These are phyloP conservation scores for Tinea semifulvella DNA, from an alignment of 2,888 invertebrate species.

Conservation along the genomic window DNA sequence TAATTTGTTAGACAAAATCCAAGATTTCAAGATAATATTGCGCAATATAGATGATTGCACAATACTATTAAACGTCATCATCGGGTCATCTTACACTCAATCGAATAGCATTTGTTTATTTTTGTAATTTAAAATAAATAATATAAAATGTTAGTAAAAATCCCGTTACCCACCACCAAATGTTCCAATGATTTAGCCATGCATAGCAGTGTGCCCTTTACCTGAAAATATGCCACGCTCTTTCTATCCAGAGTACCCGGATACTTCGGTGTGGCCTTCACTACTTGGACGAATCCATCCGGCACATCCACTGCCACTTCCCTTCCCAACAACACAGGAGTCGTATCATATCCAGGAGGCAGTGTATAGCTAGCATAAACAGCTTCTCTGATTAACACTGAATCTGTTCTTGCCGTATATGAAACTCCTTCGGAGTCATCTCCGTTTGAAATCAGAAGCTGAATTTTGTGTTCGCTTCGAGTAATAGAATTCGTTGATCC, in stretches of 20 bases:
- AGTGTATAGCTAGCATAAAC: constrained; percentile 57
- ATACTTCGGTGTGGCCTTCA: constrained; percentile 78
- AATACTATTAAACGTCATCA: too few species aligned
- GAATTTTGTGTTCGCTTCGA: constrained; percentile 50
- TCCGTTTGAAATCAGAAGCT: constrained; percentile 53
- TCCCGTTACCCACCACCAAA: not conserved
- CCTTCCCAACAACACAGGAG: constrained; percentile 57
- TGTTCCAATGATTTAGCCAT: constrained; percentile 16
- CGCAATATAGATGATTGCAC: too few species aligned
- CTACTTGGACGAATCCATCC: constrained; percentile 84
- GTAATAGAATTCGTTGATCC: constrained; percentile 42
- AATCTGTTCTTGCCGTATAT: constrained; percentile 59
- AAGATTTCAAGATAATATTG: too few species aligned
- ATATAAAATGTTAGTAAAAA: not conserved
- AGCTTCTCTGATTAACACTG: constrained; percentile 57
- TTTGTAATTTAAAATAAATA: not conserved
- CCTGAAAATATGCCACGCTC: constrained; percentile 51
- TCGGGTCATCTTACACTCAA: too few species aligned
- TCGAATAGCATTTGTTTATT: not conserved
- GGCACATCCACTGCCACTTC: constrained; percentile 90
- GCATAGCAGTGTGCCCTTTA: constrained; percentile 43
- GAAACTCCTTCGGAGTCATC: constrained; percentile 55
- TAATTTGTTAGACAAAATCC: too few species aligned
- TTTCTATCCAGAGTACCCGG: constrained; percentile 68
- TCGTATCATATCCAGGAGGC: constrained; percentile 57